Base-by-base conservation (phyloP, 2,113 vertebrate species). In the Notothenia coriiceps region DNA sequence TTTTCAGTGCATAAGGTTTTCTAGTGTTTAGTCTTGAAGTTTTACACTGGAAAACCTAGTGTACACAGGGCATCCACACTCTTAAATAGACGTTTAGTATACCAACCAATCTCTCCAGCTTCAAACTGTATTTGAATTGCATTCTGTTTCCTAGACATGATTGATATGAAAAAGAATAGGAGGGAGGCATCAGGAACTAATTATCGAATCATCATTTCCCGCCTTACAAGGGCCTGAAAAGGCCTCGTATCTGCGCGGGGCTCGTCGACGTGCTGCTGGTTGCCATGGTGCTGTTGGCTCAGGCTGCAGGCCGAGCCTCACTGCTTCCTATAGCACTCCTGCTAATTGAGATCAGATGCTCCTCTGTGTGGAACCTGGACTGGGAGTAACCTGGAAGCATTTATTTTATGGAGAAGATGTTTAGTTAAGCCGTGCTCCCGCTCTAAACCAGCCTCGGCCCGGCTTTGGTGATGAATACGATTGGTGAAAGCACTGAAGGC, bases 311-410 rank as follows among this genome's bases (percentile, higher is more conserved):
- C 74, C 56, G 29, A 86, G 77, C 60, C 81, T 51, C 33, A 18
- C n/a, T 65, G 90, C 87, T 92, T 94, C 92, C 95, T 94, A 96
- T 90, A 96, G 94, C 91, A 1, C 70, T 87, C 54, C 90, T 80
- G 82, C 88, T 97, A 97, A 97, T 97, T 96, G 96, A 95, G 93
- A 96, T 96, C 95, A 96, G 96, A 96, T 97, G 97, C 91, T 73
- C 89, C 91, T 79, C 47, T 54, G 82, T 88, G 71, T 82, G 90
- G 94, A 96, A 96, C 96, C 96, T 92, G 82, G 94, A 94, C 82
- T 92, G 79, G 88, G 80, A 86, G 94, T 96, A 97, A 96, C 96
- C 97, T 98, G 97, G 97, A 98, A 98, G 94, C 96, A 97, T 96
- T 98, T 98, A 97, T 95, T 95, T 95, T 96, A 96, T 96, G 95